These are phyloP conservation scores for Hypotaenidia philippensis DNA, from an alignment of 2,797 vertebrate species.

Conservation along the genomic window DNA sequence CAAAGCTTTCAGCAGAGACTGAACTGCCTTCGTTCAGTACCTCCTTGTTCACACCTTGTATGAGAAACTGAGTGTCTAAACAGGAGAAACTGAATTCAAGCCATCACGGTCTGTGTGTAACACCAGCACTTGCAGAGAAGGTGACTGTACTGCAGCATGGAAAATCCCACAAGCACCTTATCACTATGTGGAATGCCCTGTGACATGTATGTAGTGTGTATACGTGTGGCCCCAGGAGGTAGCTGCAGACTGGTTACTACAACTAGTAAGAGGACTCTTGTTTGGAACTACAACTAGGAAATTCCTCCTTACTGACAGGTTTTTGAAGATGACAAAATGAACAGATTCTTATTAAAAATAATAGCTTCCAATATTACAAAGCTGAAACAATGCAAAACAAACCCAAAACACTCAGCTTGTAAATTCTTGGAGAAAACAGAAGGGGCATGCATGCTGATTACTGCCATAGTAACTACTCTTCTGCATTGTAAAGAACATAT, in stretches of 20 bases:
- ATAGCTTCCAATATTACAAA: background rate
- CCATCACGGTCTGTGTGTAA: background rate
- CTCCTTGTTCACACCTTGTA: background rate
- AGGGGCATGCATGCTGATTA: background rate
- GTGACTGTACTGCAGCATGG: background rate
- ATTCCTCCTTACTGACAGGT: background rate
- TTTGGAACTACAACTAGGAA: background rate
- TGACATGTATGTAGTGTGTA: background rate
- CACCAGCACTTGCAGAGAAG: rapidly evolving
- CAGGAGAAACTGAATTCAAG: background rate
- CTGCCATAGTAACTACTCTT: background rate
- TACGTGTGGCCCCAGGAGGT: background rate
- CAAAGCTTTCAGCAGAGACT: background rate
- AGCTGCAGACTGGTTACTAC: background rate
- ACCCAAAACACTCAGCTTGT: background rate
- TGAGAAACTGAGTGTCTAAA: background rate
- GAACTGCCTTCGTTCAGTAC: background rate
- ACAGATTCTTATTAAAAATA: background rate
- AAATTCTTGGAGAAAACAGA: background rate
- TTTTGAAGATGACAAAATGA: background rate
- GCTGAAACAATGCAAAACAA: background rate
- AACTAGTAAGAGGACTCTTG: background rate
- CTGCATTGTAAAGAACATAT: background rate
- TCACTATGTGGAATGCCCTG: background rate
- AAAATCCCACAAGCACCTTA: background rate